These are phyloP conservation scores for Aethes cnicana DNA, from an alignment of 2,888 invertebrate genomes.

Conservation along the genomic window DNA sequence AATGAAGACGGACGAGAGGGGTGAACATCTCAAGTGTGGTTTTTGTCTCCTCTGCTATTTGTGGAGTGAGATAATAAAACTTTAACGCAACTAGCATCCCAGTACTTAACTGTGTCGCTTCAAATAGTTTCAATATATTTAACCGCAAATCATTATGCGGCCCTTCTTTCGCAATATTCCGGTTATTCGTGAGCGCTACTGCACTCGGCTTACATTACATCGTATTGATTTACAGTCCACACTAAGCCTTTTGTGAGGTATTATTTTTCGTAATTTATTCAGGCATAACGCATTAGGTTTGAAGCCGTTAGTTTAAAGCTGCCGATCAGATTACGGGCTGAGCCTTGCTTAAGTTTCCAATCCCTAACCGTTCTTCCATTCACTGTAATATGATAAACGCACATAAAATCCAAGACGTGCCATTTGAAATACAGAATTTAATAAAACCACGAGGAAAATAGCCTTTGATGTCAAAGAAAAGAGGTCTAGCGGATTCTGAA, in stretches of 20 bases:
- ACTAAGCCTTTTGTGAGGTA: slow-evolving; percentile 41
- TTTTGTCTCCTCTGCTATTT: slow-evolving; percentile 73
- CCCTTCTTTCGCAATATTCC: slow-evolving; percentile 27
- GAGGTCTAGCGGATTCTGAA: slow-evolving; percentile 21
- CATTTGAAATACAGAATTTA: no score
- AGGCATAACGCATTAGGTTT: slow-evolving; percentile 66
- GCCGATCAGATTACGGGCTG: slow-evolving; percentile 68
- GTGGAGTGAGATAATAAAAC: slow-evolving; percentile 70
- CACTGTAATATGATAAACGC: slow-evolving; percentile 12
- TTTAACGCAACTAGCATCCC: slow-evolving; percentile 52
- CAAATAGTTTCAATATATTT: slow-evolving; percentile 31
- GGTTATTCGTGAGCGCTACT: slow-evolving; percentile 24
- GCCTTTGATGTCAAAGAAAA: slow-evolving; percentile 17
- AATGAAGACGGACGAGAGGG: slow-evolving; percentile 64
- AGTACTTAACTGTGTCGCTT: slow-evolving; percentile 33
- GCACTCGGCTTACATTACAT: slow-evolving; percentile 18
- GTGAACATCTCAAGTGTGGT: slow-evolving; percentile 73
- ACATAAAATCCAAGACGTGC: not conserved
- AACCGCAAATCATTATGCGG: slow-evolving; percentile 19
- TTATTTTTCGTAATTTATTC: slow-evolving; percentile 64
- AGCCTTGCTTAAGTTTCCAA: slow-evolving; percentile 63
- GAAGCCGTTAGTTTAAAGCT: slow-evolving; percentile 71
- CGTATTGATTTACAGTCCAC: slow-evolving; percentile 27
- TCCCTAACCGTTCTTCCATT: slow-evolving; percentile 3
- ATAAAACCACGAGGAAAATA: no score